These are phyloP conservation scores for Gymnocheta viridis DNA, from an alignment of 2,888 invertebrate species.

Conservation along the genomic window DNA sequence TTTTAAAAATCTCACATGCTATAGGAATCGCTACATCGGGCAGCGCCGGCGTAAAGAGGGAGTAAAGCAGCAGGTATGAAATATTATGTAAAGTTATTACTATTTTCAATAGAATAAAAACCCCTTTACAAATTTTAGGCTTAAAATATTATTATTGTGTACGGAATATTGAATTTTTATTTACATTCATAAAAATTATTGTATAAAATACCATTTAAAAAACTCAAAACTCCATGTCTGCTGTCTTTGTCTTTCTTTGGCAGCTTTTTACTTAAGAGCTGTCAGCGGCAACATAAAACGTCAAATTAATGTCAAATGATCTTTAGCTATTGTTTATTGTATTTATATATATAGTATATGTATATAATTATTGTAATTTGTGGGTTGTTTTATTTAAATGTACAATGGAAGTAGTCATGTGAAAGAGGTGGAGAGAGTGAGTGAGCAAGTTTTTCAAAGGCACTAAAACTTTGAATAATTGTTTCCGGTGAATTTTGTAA, in stretches of 20 bases:
- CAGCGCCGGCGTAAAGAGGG: too few relatives aligned
- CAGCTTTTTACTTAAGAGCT: conserved; percentile 52
- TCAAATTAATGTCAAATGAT: conserved; percentile 63
- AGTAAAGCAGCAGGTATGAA: too few relatives aligned
- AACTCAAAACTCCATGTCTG: neutral
- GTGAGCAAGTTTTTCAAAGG: neutral
- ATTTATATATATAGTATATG: too few relatives aligned
- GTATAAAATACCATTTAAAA: neutral
- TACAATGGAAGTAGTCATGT: neutral
- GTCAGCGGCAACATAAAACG: conserved; percentile 66
- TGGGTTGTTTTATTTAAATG: conserved; percentile 35
- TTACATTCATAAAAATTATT: neutral
- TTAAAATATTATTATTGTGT: too few relatives aligned
- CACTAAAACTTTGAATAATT: neutral
- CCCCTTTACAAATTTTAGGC: too few relatives aligned
- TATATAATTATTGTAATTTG: conserved; percentile 37
- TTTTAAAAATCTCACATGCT: too few relatives aligned
- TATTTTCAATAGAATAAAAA: too few relatives aligned
- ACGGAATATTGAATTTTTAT: neutral
- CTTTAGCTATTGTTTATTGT: conserved; percentile 45
- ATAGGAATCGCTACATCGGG: too few relatives aligned
- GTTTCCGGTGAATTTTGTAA: neutral
- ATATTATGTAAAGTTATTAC: too few relatives aligned
- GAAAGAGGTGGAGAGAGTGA: neutral
- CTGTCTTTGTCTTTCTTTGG: conserved; percentile 21